Conservation (phyloP, 2,797 vertebrate genomes). For the Myoxocephalus aenaeus region DNA sequence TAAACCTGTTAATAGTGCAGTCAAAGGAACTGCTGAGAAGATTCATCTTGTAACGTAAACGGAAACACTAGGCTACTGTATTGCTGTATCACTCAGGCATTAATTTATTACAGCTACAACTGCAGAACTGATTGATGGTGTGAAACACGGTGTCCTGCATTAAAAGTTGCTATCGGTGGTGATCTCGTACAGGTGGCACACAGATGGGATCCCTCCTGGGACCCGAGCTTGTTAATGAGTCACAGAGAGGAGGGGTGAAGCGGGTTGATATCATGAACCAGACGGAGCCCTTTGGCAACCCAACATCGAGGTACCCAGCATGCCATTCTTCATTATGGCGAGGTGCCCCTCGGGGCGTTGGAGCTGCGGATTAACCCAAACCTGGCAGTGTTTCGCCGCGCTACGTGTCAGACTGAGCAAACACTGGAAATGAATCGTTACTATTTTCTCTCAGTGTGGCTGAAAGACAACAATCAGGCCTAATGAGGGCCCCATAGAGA, state of each 20-base stretch:
- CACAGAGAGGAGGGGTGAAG: conserved; percentile 44
- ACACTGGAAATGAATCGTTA: conserved; percentile 39
- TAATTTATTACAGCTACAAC: neutral
- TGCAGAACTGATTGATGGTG: conserved; percentile 11
- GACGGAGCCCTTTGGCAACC: conserved; percentile 61
- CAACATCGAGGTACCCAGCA: conserved; percentile 60
- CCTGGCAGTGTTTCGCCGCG: conserved; percentile 42
- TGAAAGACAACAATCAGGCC: conserved; percentile 36
- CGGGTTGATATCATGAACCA: conserved; percentile 67
- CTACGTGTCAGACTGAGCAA: conserved; percentile 49
- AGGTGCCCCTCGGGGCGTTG: conserved; percentile 54
- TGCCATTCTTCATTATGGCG: conserved; percentile 54
- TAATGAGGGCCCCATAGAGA: conserved; percentile 39
- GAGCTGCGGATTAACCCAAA: conserved; percentile 56
- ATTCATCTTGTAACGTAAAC: neutral
- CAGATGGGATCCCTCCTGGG: conserved; percentile 68
- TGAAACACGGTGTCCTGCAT: conserved; percentile 32
- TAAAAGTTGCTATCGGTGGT: conserved; percentile 49
- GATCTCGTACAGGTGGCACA: conserved; percentile 72
- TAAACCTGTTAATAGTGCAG: neutral
- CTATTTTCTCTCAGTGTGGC: conserved; percentile 31
- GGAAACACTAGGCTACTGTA: too few species aligned
- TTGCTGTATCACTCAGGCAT: neutral
- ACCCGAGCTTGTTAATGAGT: conserved; percentile 70
- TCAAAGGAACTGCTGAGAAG: neutral